Evolutionary conservation across 2,797 vertebrate genomes (phyloP).

Genomic region (Intellagama lesueurii): DNA sequence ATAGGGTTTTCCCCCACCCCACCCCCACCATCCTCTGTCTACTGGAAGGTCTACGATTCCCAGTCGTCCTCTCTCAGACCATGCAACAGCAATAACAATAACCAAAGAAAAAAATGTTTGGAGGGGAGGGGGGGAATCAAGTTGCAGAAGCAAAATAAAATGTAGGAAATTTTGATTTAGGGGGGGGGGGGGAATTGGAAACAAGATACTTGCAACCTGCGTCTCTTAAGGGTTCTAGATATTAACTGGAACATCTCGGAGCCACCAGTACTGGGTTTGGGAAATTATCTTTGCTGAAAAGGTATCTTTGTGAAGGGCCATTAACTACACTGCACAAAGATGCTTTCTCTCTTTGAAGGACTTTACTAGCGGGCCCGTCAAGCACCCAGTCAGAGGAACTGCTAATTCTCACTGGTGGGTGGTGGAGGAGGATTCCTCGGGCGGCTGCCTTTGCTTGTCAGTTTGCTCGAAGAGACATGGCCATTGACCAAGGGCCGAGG

Average conservation of each 20-base stretch:
- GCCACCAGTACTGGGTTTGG: constrained; percentile 1
- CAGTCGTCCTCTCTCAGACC: not conserved
- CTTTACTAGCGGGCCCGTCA: not conserved
- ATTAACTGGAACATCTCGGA: not conserved
- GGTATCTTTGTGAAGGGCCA: not conserved
- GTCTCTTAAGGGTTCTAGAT: not conserved
- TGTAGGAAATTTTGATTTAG: not conserved
- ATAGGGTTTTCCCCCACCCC: not conserved
- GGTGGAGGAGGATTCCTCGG: not conserved
- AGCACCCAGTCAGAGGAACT: too few species aligned
- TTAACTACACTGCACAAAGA: accelerated
- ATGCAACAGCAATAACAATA: not conserved
- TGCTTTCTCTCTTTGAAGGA: not conserved
- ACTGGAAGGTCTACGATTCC: not conserved
- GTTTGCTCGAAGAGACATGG: not conserved
- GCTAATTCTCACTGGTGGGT: not conserved
- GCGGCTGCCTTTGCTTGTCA: not conserved
- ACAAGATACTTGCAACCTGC: not conserved
- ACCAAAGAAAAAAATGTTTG: not conserved
- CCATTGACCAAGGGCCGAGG: accelerated
- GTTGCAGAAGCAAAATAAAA: not conserved
- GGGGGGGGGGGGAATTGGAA: not conserved
- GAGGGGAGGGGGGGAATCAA: not conserved
- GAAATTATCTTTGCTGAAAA: not conserved
- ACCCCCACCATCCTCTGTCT: not conserved